These are phyloP conservation scores for Hycleus phaleratus DNA, from an alignment of 1,140 invertebrate genomes.

Conservation along the genomic window DNA sequence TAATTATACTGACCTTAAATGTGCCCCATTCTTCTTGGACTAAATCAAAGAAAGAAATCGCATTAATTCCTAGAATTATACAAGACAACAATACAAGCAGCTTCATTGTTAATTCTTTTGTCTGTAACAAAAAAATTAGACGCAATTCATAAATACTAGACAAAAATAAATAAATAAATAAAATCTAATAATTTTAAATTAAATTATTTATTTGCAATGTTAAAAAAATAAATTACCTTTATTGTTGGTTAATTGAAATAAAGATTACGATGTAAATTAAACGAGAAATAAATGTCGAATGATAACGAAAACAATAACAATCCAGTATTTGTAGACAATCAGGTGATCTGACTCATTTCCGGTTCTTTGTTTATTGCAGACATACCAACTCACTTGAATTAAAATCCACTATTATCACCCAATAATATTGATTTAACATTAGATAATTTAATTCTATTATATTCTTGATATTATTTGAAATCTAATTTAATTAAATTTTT, in stretches of 20 bases:
- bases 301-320: no score
- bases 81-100: slow-evolving; percentile 43
- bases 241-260: neutral
- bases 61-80: slow-evolving; percentile 44
- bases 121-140: slow-evolving; percentile 22
- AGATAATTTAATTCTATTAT: no score
- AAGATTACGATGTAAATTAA: no score
- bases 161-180: neutral
- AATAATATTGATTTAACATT: no score
- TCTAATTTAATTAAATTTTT: neutral
- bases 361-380: neutral
- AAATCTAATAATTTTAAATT: neutral
- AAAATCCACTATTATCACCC: no score
- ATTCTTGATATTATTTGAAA: neutral
- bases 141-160: neutral
- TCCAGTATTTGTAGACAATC: no score
- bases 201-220: neutral
- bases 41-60: slow-evolving; percentile 61
- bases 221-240: neutral
- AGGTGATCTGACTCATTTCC: no score
- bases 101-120: slow-evolving; percentile 43
- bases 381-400: neutral
- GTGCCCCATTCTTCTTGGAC: slow-evolving; percentile 65
- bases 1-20: slow-evolving; percentile 57
- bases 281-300: no score